phyloP scores from a whole-genome alignment of 2,888 invertebrate species.

The Lottia scabra region DNA sequence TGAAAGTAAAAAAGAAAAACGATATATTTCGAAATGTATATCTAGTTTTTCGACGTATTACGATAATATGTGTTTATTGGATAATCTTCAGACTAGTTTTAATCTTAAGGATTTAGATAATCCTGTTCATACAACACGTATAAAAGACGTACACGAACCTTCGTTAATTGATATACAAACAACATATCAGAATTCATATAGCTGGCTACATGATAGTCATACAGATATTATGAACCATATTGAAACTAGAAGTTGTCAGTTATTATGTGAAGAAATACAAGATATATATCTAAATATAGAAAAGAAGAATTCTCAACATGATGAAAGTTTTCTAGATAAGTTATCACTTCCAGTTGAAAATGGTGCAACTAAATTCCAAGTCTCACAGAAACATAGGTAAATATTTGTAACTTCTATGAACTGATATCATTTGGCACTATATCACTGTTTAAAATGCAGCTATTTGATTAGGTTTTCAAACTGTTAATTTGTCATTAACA shows the following conservation, averaged over 20 bases:
- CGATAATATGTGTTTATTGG: slow-evolving; percentile 42
- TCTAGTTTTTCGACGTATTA: slow-evolving; percentile 39
- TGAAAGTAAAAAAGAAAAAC: slow-evolving; percentile 7
- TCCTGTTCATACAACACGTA: neutral
- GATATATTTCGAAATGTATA: slow-evolving; percentile 29
- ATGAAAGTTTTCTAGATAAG: neutral
- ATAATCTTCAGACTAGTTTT: slow-evolving; percentile 15
- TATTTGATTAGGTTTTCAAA: too few species aligned
- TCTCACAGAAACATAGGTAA: neutral
- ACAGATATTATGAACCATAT: neutral
- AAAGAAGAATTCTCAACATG: neutral
- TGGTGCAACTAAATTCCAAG: neutral
- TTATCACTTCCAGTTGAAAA: neutral
- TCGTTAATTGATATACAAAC: neutral
- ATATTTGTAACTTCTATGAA: too few species aligned
- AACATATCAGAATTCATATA: neutral
- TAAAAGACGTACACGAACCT: neutral
- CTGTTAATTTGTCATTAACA: too few species aligned
- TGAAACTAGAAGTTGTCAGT: neutral
- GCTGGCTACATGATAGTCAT: neutral
- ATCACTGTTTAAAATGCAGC: too few species aligned
- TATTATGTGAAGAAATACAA: neutral
- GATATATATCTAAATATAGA: neutral
- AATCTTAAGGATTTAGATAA: neutral
- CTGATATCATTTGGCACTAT: too few species aligned